Evolutionary conservation across 2,888 invertebrate genomes (phyloP).

Genomic region (Tachina grossa): DNA sequence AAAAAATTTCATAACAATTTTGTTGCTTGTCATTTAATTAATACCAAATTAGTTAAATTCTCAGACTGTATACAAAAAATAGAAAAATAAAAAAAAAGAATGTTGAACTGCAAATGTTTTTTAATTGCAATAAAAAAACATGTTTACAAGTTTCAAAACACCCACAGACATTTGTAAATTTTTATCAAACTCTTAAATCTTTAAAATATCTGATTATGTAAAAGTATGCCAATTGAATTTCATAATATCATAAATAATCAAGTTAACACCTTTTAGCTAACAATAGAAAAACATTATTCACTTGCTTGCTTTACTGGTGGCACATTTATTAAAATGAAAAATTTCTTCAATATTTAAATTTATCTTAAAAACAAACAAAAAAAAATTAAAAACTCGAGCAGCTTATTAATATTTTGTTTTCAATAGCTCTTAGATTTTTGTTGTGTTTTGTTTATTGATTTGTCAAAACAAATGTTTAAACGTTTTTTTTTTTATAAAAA

Average conservation of each 20-base stretch:
- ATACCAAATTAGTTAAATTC: conserved; percentile 72
- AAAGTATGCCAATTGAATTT: conserved; percentile 6
- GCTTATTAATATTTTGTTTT: conserved; percentile 27
- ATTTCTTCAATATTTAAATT: conserved; percentile 31
- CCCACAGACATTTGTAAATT: conserved; percentile 26
- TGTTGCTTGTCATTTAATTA: conserved; percentile 73
- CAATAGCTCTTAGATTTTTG: conserved; percentile 1
- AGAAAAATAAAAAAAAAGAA: too few relatives aligned
- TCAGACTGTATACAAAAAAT: conserved; percentile 20
- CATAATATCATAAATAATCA: background rate
- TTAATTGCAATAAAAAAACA: conserved; percentile 36
- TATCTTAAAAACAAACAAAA: background rate
- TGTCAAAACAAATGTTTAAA: conserved; percentile 68
- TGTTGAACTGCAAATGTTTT: conserved; percentile 39
- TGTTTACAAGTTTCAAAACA: conserved; percentile 36
- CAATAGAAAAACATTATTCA: background rate
- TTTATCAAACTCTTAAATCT: conserved; percentile 17
- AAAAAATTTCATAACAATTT: conserved; percentile 69
- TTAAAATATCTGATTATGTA: background rate
- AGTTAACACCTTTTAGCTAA: background rate
- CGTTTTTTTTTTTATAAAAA: conserved; percentile 60
- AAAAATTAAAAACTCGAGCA: background rate
- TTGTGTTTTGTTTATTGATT: conserved; percentile 61
- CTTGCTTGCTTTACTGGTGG: conserved; percentile 11
- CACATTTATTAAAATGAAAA: conserved; percentile 1